Evolutionary conservation across 2,797 vertebrate genomes (phyloP).

Genomic region (Jordanella pulchra): DNA sequence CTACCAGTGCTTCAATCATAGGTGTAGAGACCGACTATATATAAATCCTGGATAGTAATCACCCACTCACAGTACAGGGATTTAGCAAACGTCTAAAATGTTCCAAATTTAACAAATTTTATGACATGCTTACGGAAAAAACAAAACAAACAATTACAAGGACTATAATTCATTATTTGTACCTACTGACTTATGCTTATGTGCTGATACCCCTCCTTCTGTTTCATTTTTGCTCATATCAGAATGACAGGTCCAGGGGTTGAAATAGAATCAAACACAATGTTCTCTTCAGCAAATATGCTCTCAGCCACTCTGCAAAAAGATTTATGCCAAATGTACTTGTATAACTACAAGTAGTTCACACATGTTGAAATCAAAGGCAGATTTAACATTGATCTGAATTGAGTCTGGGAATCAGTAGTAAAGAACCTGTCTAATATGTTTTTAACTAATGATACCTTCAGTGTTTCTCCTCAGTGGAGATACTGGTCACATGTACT

Average conservation of each 20-base stretch:
- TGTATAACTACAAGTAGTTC: neutral
- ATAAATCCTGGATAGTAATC: slow-evolving; percentile 75
- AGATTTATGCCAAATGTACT: neutral
- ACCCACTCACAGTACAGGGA: slow-evolving; percentile 59
- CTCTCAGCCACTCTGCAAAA: neutral
- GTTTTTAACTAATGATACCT: too few relatives aligned
- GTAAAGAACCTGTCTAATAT: neutral
- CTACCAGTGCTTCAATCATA: slow-evolving; percentile 78
- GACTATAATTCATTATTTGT: slow-evolving; percentile 38
- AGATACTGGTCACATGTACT: neutral
- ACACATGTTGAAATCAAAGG: neutral
- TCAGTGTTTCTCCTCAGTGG: neutral
- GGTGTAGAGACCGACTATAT: slow-evolving; percentile 71
- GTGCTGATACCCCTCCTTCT: slow-evolving; percentile 39
- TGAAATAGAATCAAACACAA: neutral
- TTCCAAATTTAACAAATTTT: slow-evolving; percentile 52
- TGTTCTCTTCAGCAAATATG: neutral
- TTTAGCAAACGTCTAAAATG: slow-evolving; percentile 63
- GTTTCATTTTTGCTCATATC: slow-evolving; percentile 29
- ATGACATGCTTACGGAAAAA: slow-evolving; percentile 36
- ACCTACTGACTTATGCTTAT: slow-evolving; percentile 42
- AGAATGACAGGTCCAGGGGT: neutral
- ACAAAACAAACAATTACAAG: slow-evolving; percentile 20
- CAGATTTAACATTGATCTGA: neutral
- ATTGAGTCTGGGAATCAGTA: neutral